phyloP scores from a whole-genome alignment of 2,888 invertebrate species.

The Plusia festucae region DNA sequence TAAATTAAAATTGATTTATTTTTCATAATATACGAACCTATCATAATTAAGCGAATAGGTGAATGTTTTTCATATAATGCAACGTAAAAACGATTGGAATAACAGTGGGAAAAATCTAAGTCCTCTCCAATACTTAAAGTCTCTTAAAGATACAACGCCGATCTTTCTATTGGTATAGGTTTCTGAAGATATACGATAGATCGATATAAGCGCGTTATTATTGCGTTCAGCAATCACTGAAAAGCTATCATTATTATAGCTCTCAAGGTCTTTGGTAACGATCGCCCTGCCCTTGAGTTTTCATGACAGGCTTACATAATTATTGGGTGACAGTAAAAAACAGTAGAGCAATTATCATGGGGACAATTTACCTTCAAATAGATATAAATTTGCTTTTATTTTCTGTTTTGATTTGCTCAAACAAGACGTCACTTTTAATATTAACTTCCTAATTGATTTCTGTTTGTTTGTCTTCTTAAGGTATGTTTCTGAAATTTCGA shows the following conservation, averaged over 20 bases:
- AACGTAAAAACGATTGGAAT: too few species aligned
- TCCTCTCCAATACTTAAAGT: not conserved
- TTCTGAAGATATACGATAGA: not conserved
- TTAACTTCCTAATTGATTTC: too few species aligned
- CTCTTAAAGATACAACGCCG: not conserved
- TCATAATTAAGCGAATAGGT: too few species aligned
- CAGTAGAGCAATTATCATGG: not conserved
- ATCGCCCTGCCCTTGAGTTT: conserved; percentile 3
- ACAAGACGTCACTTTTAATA: not conserved
- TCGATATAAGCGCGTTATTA: conserved; percentile 4
- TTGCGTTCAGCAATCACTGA: conserved; percentile 4
- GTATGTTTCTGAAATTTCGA: not conserved
- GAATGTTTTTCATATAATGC: too few species aligned
- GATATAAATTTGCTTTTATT: not conserved
- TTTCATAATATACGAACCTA: too few species aligned
- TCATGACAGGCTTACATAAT: conserved; percentile 3
- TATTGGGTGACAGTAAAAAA: conserved; percentile 6
- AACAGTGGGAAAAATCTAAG: too few species aligned
- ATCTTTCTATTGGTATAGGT: not conserved
- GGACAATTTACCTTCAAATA: not conserved
- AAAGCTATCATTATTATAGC: conserved; percentile 6
- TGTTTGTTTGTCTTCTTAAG: not conserved
- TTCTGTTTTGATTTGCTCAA: not conserved
- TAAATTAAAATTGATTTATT: too few species aligned
- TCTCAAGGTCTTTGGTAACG: not conserved